Evolutionary conservation across 2,888 invertebrate genomes (phyloP).

Genomic region (Ariolimax columbianus): DNA sequence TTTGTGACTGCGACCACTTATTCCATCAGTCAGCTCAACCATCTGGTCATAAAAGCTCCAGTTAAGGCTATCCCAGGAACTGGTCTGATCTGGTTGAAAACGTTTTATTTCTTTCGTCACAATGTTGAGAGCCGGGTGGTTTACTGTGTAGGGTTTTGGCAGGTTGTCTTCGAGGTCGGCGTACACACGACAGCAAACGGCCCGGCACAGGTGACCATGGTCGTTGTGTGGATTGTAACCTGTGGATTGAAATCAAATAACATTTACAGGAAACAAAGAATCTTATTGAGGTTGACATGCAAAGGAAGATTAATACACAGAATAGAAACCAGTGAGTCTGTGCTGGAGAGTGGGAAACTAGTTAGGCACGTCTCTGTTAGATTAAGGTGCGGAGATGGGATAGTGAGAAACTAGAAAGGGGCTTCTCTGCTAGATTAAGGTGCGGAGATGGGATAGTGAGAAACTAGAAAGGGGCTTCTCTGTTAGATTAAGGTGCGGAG

Average conservation of each 20-base stretch:
- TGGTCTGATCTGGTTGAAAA: neutral
- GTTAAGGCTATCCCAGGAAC: constrained; percentile 23
- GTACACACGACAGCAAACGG: constrained; percentile 74
- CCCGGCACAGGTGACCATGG: constrained; percentile 73
- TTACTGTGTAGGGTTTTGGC: constrained; percentile 63
- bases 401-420: no score
- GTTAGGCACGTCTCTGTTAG: no score
- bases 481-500: no score
- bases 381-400: no score
- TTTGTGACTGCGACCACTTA: constrained; percentile 27
- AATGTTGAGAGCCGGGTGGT: constrained; percentile 61
- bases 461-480: no score
- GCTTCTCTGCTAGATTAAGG: no score
- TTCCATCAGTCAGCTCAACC: constrained; percentile 20
- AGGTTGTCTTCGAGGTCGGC: constrained; percentile 62
- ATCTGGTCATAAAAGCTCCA: constrained; percentile 9
- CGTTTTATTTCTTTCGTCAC: neutral
- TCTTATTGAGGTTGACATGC: no score
- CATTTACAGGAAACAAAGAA: no score
- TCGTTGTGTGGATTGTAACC: constrained; percentile 63
- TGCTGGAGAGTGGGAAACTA: no score
- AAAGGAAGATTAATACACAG: no score
- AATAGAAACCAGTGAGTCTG: no score
- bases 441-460: no score
- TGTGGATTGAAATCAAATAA: constrained; percentile 46